Conservation (phyloP, 1,140 invertebrate genomes). For the Papilio polytes region DNA sequence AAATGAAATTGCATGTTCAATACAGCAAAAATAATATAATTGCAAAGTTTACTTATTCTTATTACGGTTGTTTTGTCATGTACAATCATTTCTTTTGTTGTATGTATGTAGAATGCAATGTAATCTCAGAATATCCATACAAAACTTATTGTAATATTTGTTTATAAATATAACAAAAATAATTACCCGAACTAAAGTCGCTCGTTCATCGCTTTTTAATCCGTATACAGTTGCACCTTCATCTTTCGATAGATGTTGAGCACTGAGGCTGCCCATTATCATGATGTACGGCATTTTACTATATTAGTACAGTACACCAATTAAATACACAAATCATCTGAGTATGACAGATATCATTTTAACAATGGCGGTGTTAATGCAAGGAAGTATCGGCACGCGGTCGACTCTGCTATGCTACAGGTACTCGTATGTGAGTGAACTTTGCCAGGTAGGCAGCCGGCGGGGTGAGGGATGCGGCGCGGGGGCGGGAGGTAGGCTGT, state of each 20-base stretch:
- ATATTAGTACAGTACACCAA: conserved; percentile 4
- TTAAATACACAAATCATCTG: conserved; percentile 46
- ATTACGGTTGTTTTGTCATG: background rate
- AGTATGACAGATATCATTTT: conserved; percentile 56
- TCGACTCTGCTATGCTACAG: conserved; percentile 54
- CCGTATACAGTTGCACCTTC: conserved; percentile 77
- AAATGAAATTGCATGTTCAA: background rate
- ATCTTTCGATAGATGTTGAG: conserved; percentile 72
- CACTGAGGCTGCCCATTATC: conserved; percentile 77
- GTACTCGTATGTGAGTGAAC: conserved; percentile 71
- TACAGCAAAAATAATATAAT: background rate
- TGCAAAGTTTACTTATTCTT: background rate
- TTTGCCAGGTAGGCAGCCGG: conserved; percentile 61
- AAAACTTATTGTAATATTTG: background rate
- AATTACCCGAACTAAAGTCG: conserved; percentile 69
- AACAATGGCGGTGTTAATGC: conserved; percentile 14
- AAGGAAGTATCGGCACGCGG: conserved; percentile 49
- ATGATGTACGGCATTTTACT: conserved; percentile 77
- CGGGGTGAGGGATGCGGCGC: conserved; percentile 30
- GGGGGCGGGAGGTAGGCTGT: conserved; percentile 44
- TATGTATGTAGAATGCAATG: background rate
- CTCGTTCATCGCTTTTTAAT: conserved; percentile 75
- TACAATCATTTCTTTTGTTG: background rate
- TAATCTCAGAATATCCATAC: background rate
- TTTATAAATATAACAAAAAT: conserved; percentile 16